Conservation (phyloP, 2,113 vertebrate species). For the Phocoena sinus region DNA sequence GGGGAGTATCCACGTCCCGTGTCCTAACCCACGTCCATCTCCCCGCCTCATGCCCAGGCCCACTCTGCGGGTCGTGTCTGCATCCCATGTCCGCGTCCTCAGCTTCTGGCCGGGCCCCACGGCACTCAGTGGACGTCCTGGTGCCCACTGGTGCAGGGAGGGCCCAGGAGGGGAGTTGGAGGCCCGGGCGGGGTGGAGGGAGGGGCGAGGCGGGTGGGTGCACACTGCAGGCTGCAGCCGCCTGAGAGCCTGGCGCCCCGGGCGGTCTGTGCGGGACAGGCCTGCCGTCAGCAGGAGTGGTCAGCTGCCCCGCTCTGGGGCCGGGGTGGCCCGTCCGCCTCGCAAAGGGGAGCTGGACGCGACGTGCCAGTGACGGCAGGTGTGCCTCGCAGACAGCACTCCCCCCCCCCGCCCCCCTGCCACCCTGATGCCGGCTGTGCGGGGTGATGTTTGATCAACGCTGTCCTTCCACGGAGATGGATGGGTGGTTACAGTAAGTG, state of each 20-base stretch:
- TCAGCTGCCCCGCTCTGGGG: fast-evolving
- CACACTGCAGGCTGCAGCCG: neutral
- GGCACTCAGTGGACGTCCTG: neutral
- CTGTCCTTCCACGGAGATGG: neutral
- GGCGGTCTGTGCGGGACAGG: neutral
- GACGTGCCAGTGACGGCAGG: neutral
- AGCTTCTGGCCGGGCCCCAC: neutral
- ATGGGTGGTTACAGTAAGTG: neutral
- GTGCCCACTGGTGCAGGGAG: neutral
- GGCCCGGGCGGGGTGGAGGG: neutral
- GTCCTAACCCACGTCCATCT: neutral
- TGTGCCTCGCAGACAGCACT: neutral
- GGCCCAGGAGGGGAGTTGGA: neutral
- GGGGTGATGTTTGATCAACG: neutral
- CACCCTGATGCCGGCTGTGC: fast-evolving
- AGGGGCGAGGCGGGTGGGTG: neutral
- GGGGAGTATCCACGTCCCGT: neutral
- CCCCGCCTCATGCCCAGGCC: too few species aligned
- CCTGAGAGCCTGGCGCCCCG: too few species aligned
- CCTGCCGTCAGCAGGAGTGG: neutral
- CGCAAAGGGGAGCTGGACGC: neutral
- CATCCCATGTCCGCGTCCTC: neutral
- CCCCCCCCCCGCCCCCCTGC: too few species aligned
- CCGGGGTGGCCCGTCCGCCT: neutral
- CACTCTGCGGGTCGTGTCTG: too few species aligned